A percentile compares a stretch with the other conserved stretches of the same genome.
These are phyloP conservation scores for Araneus ventricosus DNA, from an alignment of 1,140 invertebrate species.

Conservation along the genomic window DNA sequence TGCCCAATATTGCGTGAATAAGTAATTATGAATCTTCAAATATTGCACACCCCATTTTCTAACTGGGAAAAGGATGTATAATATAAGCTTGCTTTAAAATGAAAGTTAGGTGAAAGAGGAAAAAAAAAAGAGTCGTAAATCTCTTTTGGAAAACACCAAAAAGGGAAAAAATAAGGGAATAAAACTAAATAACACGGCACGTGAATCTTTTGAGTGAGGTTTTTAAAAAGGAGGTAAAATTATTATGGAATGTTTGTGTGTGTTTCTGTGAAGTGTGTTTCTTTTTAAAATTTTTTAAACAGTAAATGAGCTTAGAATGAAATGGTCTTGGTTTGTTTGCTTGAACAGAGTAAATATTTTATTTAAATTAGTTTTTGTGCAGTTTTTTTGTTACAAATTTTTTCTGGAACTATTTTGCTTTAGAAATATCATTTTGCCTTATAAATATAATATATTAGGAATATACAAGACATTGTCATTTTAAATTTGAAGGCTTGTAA, in stretches of 20 bases:
- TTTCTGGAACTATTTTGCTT: neutral
- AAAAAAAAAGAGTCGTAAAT: no score
- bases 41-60: constrained; percentile 48
- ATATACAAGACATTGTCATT: no score
- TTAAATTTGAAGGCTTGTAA: no score
- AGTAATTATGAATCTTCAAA: constrained; percentile 70
- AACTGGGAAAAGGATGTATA: neutral
- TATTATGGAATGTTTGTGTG: no score
- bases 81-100: constrained; percentile 1
- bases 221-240: no score
- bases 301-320: neutral
- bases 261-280: neutral
- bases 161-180: no score
- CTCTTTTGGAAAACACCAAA: no score
- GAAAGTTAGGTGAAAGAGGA: neutral
- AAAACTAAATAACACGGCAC: neutral
- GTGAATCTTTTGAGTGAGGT: neutral
- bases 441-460: no score
- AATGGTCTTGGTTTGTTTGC: neutral
- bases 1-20: constrained; percentile 64
- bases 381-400: neutral
- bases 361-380: neutral
- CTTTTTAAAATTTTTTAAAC: neutral
- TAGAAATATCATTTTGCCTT: no score
- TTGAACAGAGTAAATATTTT: neutral